Evolutionary conservation across 2,113 vertebrate species (phyloP).

Genomic region (Lota lota): DNA sequence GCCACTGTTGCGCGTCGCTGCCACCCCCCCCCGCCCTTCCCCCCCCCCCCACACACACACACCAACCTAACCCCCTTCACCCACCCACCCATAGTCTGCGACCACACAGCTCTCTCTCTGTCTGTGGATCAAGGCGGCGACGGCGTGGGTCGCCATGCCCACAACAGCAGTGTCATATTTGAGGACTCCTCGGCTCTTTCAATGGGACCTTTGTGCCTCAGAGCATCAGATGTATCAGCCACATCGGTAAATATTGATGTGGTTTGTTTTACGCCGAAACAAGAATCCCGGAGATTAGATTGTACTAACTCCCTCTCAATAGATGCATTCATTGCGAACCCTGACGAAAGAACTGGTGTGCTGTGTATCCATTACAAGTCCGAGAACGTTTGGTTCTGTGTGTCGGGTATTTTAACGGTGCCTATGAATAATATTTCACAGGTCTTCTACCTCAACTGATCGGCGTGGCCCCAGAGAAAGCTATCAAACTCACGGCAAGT

Average conservation of each 20-base stretch:
- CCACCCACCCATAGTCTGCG: slow-evolving; percentile 33
- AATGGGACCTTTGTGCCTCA: slow-evolving; percentile 54
- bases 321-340: slow-evolving; percentile 40
- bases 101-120: slow-evolving; percentile 70
- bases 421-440: slow-evolving; percentile 75
- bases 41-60: slow-evolving; percentile 27
- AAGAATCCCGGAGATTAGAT: slow-evolving; percentile 51
- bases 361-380: slow-evolving; percentile 48
- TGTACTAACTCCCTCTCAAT: slow-evolving; percentile 48
- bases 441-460: slow-evolving; percentile 95
- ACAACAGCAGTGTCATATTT: slow-evolving; percentile 56
- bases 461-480: slow-evolving; percentile 96
- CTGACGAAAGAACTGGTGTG: background rate
- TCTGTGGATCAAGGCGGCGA: slow-evolving; percentile 49
- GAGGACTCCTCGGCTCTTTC: slow-evolving; percentile 19
- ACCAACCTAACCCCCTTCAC: background rate
- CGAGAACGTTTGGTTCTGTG: slow-evolving; percentile 27
- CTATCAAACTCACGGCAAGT: slow-evolving; percentile 97
- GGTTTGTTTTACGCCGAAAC: slow-evolving; percentile 56
- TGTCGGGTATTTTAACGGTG: slow-evolving; percentile 57
- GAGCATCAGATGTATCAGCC: slow-evolving; percentile 55
- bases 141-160: slow-evolving; percentile 34
- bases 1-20: slow-evolving; percentile 30
- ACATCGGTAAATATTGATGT: slow-evolving; percentile 67
- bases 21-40: slow-evolving; percentile 36